Evolutionary conservation across 2,888 invertebrate species (phyloP).

Genomic region (Drosophila atripex): DNA sequence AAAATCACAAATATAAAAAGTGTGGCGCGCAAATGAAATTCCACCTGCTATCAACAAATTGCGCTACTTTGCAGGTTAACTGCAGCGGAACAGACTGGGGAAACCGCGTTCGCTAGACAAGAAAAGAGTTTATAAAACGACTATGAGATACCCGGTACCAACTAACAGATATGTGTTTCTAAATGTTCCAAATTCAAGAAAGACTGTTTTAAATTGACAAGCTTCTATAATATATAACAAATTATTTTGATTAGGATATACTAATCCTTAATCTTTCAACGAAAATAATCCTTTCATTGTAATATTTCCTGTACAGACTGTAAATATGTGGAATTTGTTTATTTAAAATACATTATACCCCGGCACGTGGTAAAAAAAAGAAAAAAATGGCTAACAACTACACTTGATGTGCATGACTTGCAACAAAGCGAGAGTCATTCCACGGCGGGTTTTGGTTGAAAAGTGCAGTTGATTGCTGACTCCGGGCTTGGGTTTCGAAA

Average conservation of each 20-base stretch:
- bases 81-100: slow-evolving; percentile 71
- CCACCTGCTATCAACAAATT: slow-evolving; percentile 77
- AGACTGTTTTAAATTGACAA: too few species aligned
- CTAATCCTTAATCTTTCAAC: too few species aligned
- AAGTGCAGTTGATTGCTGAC: slow-evolving; percentile 67
- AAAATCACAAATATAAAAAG: slow-evolving; percentile 57
- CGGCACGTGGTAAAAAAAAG: slow-evolving; percentile 4
- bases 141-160: slow-evolving; percentile 6
- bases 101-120: slow-evolving; percentile 37
- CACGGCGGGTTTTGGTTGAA: slow-evolving; percentile 22
- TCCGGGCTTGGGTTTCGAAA: slow-evolving; percentile 23
- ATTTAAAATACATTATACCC: slow-evolving; percentile 10
- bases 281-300: too few species aligned
- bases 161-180: too few species aligned
- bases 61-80: slow-evolving; percentile 78
- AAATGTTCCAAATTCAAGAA: too few species aligned
- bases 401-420: slow-evolving; percentile 74
- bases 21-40: slow-evolving; percentile 73
- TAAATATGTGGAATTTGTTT: neutral
- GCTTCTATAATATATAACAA: too few species aligned
- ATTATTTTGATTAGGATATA: too few species aligned
- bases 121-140: slow-evolving; percentile 12
- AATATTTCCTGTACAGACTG: too few species aligned
- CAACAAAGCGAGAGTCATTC: slow-evolving; percentile 63
- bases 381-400: slow-evolving; percentile 47